Evolutionary conservation across 2,888 invertebrate species (phyloP).

Genomic region (Miltochrista miniata): DNA sequence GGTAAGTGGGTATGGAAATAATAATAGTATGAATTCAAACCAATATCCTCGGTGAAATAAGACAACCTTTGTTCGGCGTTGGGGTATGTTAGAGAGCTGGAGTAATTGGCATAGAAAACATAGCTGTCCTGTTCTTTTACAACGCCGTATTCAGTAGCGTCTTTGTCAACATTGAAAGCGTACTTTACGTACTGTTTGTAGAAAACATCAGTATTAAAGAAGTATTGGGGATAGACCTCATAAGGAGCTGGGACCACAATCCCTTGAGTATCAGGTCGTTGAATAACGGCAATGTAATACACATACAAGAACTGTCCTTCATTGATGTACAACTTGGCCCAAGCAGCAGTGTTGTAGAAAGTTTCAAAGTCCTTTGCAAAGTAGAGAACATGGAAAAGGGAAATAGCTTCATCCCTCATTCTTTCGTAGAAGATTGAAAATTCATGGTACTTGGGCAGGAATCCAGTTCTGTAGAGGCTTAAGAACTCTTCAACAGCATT

Average conservation of each 20-base stretch:
- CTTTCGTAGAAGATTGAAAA: conserved; percentile 78
- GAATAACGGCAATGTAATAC: conserved; percentile 82
- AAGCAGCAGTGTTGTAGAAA: conserved; percentile 84
- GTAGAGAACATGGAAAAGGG: conserved; percentile 82
- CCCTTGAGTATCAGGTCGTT: conserved; percentile 82
- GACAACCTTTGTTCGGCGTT: conserved; percentile 84
- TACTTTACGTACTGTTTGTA: conserved; percentile 68
- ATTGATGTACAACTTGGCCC: conserved; percentile 83
- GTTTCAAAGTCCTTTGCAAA: conserved; percentile 84
- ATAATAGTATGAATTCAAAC: conserved; percentile 86
- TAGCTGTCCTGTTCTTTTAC: conserved; percentile 65
- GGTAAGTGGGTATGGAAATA: conserved; percentile 85
- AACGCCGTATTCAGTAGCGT: conserved; percentile 1
- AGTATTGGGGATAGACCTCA: conserved; percentile 86
- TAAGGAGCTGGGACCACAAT: conserved; percentile 87
- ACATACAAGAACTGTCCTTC: conserved; percentile 85
- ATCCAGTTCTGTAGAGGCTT: conserved; percentile 63
- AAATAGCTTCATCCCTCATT: conserved; percentile 74
- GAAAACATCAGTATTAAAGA: conserved; percentile 84
- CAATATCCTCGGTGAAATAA: conserved; percentile 89
- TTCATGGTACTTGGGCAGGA: conserved; percentile 72
- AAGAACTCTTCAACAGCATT: conserved; percentile 72
- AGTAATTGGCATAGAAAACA: conserved; percentile 84
- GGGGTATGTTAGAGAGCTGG: conserved; percentile 74
- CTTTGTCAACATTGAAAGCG: conserved; percentile 49